These are phyloP conservation scores for Heliangelus exortis DNA, from an alignment of 2,797 vertebrate species.

Conservation along the genomic window DNA sequence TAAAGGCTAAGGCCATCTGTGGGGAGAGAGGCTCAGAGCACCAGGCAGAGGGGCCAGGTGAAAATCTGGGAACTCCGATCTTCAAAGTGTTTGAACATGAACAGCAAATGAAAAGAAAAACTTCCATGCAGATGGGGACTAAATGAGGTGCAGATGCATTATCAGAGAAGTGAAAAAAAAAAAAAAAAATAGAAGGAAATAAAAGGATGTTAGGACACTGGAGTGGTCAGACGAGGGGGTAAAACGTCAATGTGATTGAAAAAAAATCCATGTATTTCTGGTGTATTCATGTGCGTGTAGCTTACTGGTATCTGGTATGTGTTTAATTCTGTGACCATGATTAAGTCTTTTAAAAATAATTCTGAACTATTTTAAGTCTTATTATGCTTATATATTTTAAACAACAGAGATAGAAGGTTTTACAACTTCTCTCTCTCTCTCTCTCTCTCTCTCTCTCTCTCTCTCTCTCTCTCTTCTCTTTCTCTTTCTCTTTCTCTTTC, in stretches of 20 bases:
- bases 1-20: neutral
- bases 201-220: neutral
- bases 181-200: neutral
- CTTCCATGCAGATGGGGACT: neutral
- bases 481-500: neutral
- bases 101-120: neutral
- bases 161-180: neutral
- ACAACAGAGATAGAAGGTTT: neutral
- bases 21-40: neutral
- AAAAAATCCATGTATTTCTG: neutral
- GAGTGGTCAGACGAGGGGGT: neutral
- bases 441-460: neutral
- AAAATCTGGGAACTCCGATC: neutral
- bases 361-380: neutral
- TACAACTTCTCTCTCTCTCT: neutral
- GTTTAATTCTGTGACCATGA: neutral
- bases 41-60: neutral
- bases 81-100: neutral
- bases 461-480: too few species aligned
- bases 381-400: neutral
- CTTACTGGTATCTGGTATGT: neutral
- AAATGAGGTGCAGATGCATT: neutral
- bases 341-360: neutral
- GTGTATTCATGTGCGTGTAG: neutral
- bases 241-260: neutral